phyloP scores from a whole-genome alignment of 1,140 invertebrate species.

The silkworm (Bombyx mori) region ASM3026992v2 NC_085119.1:121001-121500 shows the following conservation, averaged over 20 bases:
- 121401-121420: slow-evolving; percentile 82
- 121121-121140: slow-evolving; percentile 5
- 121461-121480: slow-evolving; percentile 27
- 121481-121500: slow-evolving; percentile 34
- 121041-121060: slow-evolving; percentile 84
- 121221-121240: slow-evolving; percentile 55
- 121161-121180: no score
- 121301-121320: slow-evolving; percentile 79
- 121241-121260: slow-evolving; percentile 79
- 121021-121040: slow-evolving; percentile 84
- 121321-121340: slow-evolving; percentile 89
- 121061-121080: slow-evolving; percentile 82
- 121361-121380: slow-evolving; percentile 79
- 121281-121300: slow-evolving; percentile 87
- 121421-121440: slow-evolving; percentile 89
- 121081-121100: slow-evolving; percentile 88
- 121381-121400: slow-evolving; percentile 84
- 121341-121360: slow-evolving; percentile 85
- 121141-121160: no score
- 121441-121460: slow-evolving; percentile 35
- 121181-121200: neutral
- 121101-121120: slow-evolving; percentile 73
- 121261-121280: slow-evolving; percentile 92
- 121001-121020: slow-evolving; percentile 85
- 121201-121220: slow-evolving; percentile 70